Evolutionary conservation across 2,113 vertebrate species (phyloP).

Genomic region (Calypte anna): DNA sequence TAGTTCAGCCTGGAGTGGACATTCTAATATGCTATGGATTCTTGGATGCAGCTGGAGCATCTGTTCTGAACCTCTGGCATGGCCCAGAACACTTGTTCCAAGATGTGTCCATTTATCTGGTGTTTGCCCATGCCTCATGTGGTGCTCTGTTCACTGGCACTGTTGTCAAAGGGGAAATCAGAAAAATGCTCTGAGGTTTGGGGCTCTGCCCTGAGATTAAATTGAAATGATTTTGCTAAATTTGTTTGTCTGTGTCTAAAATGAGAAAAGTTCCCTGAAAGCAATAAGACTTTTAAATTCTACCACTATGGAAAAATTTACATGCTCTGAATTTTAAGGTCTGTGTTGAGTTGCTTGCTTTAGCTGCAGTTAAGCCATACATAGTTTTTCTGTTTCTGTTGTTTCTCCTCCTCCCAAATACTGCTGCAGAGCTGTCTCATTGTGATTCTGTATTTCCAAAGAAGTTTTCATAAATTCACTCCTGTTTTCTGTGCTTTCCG

Average conservation of each 20-base stretch:
- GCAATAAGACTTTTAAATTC: not conserved
- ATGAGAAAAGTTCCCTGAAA: not conserved
- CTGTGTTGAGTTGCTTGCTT: not conserved
- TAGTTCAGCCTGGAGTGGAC: not conserved
- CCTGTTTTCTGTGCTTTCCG: not conserved
- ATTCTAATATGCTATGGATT: accelerated
- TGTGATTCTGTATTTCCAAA: not conserved
- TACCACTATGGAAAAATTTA: not conserved
- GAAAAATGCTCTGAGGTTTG: not conserved
- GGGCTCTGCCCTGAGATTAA: not conserved
- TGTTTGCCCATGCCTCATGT: not conserved
- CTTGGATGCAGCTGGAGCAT: not conserved
- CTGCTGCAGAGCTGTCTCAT: not conserved
- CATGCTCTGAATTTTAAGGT: not conserved
- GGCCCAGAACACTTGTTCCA: not conserved
- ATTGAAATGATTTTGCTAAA: not conserved
- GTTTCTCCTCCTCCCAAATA: not conserved
- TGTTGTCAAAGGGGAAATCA: not conserved
- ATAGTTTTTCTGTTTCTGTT: not conserved
- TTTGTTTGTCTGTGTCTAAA: constrained; percentile 18
- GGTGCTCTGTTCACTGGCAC: not conserved
- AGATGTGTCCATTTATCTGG: not conserved
- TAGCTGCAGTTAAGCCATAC: not conserved
- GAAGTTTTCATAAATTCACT: not conserved
- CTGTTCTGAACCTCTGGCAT: not conserved